phyloP scores from a whole-genome alignment of 2,113 vertebrate species.

The Scopus umbretta region DNA sequence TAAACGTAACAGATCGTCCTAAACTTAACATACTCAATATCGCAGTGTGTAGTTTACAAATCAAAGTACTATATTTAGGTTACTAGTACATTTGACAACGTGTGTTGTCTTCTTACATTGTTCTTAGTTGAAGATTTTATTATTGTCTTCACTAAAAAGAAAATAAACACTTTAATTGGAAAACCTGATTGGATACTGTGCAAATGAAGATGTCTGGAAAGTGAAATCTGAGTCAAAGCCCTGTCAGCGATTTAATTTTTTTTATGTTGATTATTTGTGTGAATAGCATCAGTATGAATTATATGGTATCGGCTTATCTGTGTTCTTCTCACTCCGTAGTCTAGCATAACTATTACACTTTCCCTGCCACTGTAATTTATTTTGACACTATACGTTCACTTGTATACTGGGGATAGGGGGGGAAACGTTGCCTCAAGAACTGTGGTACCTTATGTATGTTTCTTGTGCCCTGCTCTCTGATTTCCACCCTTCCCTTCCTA shows the following conservation, averaged over 20 bases:
- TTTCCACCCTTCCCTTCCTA: background rate
- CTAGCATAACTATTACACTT: background rate
- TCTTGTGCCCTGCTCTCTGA: background rate
- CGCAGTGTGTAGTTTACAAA: background rate
- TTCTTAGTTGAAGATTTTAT: background rate
- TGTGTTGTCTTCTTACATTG: background rate
- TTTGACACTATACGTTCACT: background rate
- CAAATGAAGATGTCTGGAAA: background rate
- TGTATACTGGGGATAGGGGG: background rate
- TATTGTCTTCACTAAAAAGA: background rate
- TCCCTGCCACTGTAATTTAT: background rate
- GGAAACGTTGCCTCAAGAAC: background rate
- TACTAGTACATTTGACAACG: background rate
- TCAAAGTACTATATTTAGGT: background rate
- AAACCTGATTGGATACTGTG: background rate
- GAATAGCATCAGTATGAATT: background rate
- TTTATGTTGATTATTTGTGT: background rate
- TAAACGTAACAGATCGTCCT: background rate
- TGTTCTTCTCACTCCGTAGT: background rate
- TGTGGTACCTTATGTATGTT: background rate
- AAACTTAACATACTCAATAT: background rate
- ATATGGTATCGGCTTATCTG: background rate
- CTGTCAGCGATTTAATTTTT: rapidly evolving
- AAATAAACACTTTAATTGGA: background rate
- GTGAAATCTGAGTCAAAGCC: background rate